phyloP scores from a whole-genome alignment of 2,888 invertebrate genomes.

The Noctua janthe region DNA sequence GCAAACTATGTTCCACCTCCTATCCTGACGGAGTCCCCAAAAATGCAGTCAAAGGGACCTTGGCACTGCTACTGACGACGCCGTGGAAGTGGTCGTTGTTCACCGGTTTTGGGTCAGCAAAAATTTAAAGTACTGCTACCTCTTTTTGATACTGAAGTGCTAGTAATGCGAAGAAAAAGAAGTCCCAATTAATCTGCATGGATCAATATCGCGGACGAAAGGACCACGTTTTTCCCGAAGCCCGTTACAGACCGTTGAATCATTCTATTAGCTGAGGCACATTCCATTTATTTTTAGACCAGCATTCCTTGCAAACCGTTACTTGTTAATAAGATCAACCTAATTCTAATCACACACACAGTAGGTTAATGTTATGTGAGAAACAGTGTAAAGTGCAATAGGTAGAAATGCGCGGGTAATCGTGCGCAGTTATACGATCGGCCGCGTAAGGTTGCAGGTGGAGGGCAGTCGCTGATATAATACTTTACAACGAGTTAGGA shows the following conservation, averaged over 20 bases:
- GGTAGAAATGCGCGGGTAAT: conserved; percentile 67
- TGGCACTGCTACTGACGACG: not conserved
- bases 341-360: conserved; percentile 57
- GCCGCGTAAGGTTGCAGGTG: conserved; percentile 72
- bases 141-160: too few species aligned
- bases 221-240: not conserved
- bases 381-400: conserved; percentile 61
- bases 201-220: not conserved
- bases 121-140: not conserved
- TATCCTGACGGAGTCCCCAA: not conserved
- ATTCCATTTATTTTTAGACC: conserved; percentile 49
- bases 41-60: not conserved
- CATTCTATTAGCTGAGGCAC: conserved; percentile 15
- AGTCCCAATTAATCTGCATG: not conserved
- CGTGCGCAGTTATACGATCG: conserved; percentile 67
- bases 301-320: conserved; percentile 37
- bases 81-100: not conserved
- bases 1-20: not conserved
- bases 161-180: not conserved
- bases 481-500: conserved; percentile 60
- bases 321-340: conserved; percentile 43
- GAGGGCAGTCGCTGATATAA: conserved; percentile 70
- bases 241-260: conserved; percentile 1
- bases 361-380: conserved; percentile 68
- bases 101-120: not conserved